A percentile compares a stretch with the other conserved stretches of the same genome.
Evolutionary conservation across 2,113 vertebrate species (phyloP).

Genomic region (Indicator indicator): DNA sequence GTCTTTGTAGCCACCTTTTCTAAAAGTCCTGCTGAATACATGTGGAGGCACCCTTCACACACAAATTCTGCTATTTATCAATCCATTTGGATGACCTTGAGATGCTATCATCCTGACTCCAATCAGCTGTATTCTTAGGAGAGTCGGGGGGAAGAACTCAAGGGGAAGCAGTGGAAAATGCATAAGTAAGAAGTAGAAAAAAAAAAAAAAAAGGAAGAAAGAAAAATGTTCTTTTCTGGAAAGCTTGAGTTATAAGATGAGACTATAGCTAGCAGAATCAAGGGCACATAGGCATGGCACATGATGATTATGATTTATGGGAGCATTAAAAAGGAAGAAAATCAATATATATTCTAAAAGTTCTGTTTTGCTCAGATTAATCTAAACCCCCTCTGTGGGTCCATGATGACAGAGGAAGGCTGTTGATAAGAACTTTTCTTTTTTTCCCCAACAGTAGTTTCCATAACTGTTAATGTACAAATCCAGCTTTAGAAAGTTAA

Average conservation of each 20-base stretch:
- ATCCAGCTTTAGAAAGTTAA: not conserved
- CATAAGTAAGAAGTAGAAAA: not conserved
- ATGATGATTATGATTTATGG: slow-evolving; percentile 75
- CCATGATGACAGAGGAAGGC: slow-evolving; percentile 7
- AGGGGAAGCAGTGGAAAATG: slow-evolving; percentile 26
- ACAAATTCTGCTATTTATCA: slow-evolving; percentile 15
- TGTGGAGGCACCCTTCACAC: not conserved
- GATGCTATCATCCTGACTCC: slow-evolving; percentile 1
- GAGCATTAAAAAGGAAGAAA: slow-evolving; percentile 67
- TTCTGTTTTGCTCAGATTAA: slow-evolving; percentile 66
- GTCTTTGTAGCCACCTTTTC: not conserved
- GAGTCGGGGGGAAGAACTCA: not conserved
- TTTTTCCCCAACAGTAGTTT: not conserved
- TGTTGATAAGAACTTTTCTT: not conserved
- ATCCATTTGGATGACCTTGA: slow-evolving; percentile 54
- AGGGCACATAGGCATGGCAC: slow-evolving; percentile 57
- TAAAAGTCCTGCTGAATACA: not conserved
- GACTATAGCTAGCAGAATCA: slow-evolving; percentile 67
- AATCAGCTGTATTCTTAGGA: not conserved
- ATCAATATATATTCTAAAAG: slow-evolving; percentile 73
- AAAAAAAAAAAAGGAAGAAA: not conserved
- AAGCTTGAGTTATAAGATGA: slow-evolving; percentile 60
- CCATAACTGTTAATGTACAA: not conserved
- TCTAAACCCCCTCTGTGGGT: slow-evolving; percentile 14
- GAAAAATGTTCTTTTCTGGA: slow-evolving; percentile 53